Evolutionary conservation across 1,140 invertebrate species (phyloP), one percentile per base, ranked within the genome.

Genomic region (Adelges cooleyi): DNA sequence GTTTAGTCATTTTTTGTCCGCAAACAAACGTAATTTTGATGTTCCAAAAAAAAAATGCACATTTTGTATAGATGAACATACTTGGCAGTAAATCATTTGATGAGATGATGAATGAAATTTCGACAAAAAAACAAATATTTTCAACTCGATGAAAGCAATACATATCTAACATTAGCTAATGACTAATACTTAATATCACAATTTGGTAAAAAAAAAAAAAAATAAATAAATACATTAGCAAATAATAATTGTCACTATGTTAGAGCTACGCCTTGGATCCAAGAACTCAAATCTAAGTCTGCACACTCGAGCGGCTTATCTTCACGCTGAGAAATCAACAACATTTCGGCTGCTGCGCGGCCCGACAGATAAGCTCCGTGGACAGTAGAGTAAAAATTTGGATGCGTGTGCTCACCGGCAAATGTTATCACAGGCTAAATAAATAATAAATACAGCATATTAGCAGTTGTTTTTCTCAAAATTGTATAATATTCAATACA

Each of bases 361-460:
- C 93, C 92, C 40, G 86, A 90, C 22, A 95, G 77, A 72, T 91
- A 92, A 4, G 92, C 93, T 10, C 93, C 93, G 73, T 96, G 92
- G 22, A 92, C 92, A 4, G 92, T 96, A 20, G 92, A 95, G 74
- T 94, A 96, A 74, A 94, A 95, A 71, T 83, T 88, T 70, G 86
- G 86, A 77, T 96, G 92, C 4, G 92, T 95, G 68, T 95, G 92
- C 78, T 96, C 92, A 18, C 93, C 92, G 67, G 91, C 92, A 80
- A 95, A 95, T 66, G 91, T 75, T 65, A 93, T 73, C n/a, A 80
- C 78, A 65, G 88, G 87, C 87, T 91, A 75, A 23, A 77, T 77
- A 65, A 69, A 40, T 46, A 38, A 38, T 3, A 66, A 51, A n/a
- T n/a, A n/a, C n/a, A n/a, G 69, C 13, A 9, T n/a, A 17, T 23